A percentile compares a stretch with the other conserved stretches of the same genome.
Conservation (phyloP, 2,797 vertebrate species). For the Melanotaenia pygmaea region DNA sequence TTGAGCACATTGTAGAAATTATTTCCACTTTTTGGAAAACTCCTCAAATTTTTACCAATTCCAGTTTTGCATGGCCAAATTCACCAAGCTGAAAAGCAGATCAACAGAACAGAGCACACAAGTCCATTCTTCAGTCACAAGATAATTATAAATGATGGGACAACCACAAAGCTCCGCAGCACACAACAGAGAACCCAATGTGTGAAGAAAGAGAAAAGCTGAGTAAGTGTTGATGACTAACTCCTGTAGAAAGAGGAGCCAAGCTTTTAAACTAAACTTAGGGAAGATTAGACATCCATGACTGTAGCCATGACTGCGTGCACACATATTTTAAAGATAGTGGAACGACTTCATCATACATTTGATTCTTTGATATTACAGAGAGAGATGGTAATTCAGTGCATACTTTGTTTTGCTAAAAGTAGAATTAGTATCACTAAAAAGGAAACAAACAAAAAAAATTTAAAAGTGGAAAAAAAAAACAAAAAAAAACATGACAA, state of each 20-base stretch:
- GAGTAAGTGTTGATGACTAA: slow-evolving; percentile 1
- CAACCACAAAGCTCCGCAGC: not conserved
- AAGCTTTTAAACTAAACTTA: not conserved
- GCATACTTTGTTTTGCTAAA: too few species aligned
- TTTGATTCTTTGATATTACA: too few species aligned
- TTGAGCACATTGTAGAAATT: not conserved
- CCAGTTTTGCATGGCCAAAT: not conserved
- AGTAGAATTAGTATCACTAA: too few species aligned
- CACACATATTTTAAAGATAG: not conserved
- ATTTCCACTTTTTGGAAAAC: not conserved
- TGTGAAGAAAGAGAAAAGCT: not conserved
- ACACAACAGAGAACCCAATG: not conserved
- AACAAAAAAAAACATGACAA: not conserved
- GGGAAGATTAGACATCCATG: not conserved
- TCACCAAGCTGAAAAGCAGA: not conserved
- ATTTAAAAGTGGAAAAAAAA: too few species aligned
- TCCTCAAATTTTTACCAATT: not conserved
- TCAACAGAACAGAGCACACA: too few species aligned
- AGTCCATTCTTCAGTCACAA: not conserved
- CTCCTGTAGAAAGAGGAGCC: not conserved
- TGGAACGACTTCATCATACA: too few species aligned
- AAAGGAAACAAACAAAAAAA: too few species aligned
- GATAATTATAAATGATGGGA: not conserved
- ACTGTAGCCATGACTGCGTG: not conserved
- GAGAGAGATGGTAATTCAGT: too few species aligned